Evolutionary conservation across 2,113 vertebrate genomes (phyloP).

Genomic region (Uria lomvia): DNA sequence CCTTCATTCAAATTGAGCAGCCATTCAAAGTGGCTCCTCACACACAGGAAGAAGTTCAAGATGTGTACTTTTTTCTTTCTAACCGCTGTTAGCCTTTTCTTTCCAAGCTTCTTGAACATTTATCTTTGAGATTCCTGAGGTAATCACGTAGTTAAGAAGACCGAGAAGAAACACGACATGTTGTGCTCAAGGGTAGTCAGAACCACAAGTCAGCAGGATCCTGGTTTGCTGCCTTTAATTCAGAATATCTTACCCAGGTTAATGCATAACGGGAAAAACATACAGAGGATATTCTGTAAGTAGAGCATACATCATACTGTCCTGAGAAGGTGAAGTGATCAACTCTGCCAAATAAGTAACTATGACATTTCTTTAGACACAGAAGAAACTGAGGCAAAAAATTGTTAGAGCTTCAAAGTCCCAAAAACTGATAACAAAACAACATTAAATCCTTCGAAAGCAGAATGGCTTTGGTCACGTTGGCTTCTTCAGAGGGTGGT

Average conservation of each 20-base stretch:
- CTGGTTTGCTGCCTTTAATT: background rate
- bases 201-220: background rate
- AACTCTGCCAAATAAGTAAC: background rate
- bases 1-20: background rate
- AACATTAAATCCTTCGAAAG: background rate
- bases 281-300: background rate
- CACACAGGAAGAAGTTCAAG: background rate
- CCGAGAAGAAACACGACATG: background rate
- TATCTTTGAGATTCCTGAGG: background rate
- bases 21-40: background rate
- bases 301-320: background rate
- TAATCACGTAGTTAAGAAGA: background rate
- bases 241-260: background rate
- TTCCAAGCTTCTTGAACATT: background rate
- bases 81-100: background rate
- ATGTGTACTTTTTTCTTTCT: background rate
- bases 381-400: background rate
- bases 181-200: background rate
- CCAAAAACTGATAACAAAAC: background rate
- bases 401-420: background rate
- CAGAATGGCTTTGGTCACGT: background rate
- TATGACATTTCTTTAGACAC: background rate
- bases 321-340: background rate
- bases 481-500: background rate
- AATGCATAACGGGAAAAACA: background rate